Conservation (phyloP, 2,797 vertebrate species). For the Sebastolobus alascanus region DNA sequence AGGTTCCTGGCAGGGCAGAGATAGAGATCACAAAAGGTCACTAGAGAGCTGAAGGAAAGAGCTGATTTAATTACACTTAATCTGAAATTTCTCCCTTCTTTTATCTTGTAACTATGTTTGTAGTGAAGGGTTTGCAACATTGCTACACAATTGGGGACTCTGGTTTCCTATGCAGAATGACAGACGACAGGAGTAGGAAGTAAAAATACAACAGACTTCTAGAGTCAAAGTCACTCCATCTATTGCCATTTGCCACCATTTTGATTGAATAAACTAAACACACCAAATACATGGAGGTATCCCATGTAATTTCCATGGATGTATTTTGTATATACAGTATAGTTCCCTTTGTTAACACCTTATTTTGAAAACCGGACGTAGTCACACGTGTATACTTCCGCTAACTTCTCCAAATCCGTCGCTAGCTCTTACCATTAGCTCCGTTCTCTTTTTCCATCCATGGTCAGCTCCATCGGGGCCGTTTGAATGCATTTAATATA, state of each 20-base stretch:
- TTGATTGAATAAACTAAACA: neutral
- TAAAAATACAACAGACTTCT: neutral
- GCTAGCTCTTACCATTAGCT: too few relatives aligned
- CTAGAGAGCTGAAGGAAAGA: conserved; percentile 1
- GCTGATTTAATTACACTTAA: neutral
- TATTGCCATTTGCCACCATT: neutral
- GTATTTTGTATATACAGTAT: too few relatives aligned
- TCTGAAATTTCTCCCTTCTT: neutral
- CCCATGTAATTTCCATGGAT: too few relatives aligned
- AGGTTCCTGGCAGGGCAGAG: neutral
- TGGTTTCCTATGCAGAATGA: neutral
- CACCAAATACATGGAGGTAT: neutral
- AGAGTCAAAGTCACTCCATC: neutral
- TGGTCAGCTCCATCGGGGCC: too few relatives aligned
- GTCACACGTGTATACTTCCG: too few relatives aligned
- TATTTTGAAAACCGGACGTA: too few relatives aligned
- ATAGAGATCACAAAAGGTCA: neutral
- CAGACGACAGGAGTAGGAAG: neutral
- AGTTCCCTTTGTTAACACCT: too few relatives aligned
- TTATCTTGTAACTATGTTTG: neutral
- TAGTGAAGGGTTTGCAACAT: neutral
- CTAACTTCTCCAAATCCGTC: too few relatives aligned
- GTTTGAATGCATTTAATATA: too few relatives aligned
- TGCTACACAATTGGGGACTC: neutral
- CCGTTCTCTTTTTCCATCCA: too few relatives aligned